A percentile compares a stretch with the other conserved stretches of the same genome.
Conservation (phyloP, 2,113 vertebrate species). For the Sorex araneus region DNA sequence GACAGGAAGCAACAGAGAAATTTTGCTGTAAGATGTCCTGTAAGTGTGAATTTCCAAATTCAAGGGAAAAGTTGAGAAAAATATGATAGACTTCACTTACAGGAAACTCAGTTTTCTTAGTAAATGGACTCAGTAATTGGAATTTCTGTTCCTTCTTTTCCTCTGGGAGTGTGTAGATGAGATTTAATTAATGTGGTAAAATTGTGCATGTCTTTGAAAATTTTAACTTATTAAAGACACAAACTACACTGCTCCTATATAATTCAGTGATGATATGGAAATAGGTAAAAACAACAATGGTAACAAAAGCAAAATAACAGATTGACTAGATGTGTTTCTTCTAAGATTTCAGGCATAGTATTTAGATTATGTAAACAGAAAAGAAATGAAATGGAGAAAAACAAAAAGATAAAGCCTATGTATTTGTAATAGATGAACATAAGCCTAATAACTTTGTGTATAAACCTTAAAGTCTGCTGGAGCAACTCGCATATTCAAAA, state of each 20-base stretch:
- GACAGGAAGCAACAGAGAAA: slow-evolving; percentile 58
- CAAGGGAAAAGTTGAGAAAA: slow-evolving; percentile 71
- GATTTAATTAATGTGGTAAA: slow-evolving; percentile 81
- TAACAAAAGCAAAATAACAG: neutral
- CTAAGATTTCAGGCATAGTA: slow-evolving; percentile 31
- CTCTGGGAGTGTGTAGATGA: slow-evolving; percentile 72
- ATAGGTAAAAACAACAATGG: neutral
- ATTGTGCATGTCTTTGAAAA: slow-evolving; percentile 67
- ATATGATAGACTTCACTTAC: slow-evolving; percentile 29
- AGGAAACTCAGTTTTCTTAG: slow-evolving; percentile 67
- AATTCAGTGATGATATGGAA: slow-evolving; percentile 45
- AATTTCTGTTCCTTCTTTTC: slow-evolving; percentile 74
- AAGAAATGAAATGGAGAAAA: slow-evolving; percentile 4
- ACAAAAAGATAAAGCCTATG: neutral
- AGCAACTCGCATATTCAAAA: neutral
- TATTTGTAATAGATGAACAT: slow-evolving; percentile 6
- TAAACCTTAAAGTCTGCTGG: neutral
- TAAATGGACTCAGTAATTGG: slow-evolving; percentile 77
- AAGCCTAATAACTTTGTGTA: neutral
- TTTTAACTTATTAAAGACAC: slow-evolving; percentile 64
- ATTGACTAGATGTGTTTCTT: neutral
- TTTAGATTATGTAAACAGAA: slow-evolving; percentile 14
- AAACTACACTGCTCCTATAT: slow-evolving; percentile 46
- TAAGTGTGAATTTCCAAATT: slow-evolving; percentile 63
- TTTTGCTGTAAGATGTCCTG: slow-evolving; percentile 37